Evolutionary conservation across 2,888 invertebrate genomes (phyloP), one percentile per base, ranked within the genome.

Genomic region (Campopleginae sp.): DNA sequence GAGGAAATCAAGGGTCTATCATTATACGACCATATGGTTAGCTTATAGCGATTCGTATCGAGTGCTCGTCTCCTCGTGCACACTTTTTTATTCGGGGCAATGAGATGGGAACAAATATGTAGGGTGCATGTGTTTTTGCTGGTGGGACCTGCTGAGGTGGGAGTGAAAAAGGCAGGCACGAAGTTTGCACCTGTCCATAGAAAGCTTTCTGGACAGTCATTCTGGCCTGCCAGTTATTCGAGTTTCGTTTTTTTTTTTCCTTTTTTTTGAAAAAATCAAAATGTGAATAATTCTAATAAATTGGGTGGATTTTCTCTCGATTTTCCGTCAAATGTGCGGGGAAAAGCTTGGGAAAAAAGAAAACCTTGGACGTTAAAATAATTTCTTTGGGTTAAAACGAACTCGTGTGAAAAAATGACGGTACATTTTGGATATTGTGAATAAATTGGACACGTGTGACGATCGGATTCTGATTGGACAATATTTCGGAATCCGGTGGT

Each of bases 1-100:
- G 89, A 91, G 89, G 91, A 93, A 93, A 93, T 93, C 93, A 93
- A 93, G 92, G 92, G 92, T 90, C 92, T 91, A 90, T 93, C 90
- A 93, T 93, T 92, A n/a, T n/a, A 93, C 88, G 91, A 90, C 90
- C 93, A 93, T 93, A 93, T 93, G 93, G 91, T 91, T 90, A 68
- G 89, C 88, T 89, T 90, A n/a, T n/a, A 90, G 88, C 91, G 92
- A 93, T 92, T 89, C 79, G 90, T 92, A 92, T 93, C 93, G 72
- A 42, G 42, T 42, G 72, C 72, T 54, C 72, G 72, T 74, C 51
- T 66, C 44, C 46, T 27, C 46, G 46, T 46, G 46, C 12, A 42
- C 19, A 23, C 14, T 2, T 63, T 27, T 54, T 8, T n/a, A 63
- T 61, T 61, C n/a, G 61, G 27, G 61, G 12, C 19, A 61, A 31